phyloP scores from a whole-genome alignment of 2,113 vertebrate species.

The Hypomesus transpacificus region DNA sequence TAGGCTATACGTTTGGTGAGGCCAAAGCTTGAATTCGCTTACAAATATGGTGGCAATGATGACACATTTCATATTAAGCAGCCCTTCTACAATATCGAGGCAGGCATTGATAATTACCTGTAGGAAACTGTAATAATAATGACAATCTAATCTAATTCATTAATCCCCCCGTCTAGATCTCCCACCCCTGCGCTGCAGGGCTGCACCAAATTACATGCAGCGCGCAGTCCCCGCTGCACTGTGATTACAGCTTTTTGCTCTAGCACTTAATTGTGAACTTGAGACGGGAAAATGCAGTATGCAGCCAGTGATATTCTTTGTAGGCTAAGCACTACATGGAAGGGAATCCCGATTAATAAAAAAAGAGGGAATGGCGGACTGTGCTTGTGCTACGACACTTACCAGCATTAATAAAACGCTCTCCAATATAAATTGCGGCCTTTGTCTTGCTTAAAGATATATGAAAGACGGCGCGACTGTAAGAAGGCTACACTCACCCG shows the following conservation, averaged over 20 bases:
- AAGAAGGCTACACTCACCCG: constrained; percentile 58
- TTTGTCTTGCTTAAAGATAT: constrained; percentile 13
- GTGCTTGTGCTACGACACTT: constrained; percentile 61
- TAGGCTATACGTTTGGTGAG: too few relatives aligned
- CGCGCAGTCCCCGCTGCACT: constrained; percentile 6
- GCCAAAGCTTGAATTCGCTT: too few relatives aligned
- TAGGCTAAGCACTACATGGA: constrained; percentile 3
- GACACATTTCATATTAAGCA: too few relatives aligned
- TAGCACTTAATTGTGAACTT: constrained; percentile 17
- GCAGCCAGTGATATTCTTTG: constrained; percentile 12
- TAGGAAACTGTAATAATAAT: too few relatives aligned
- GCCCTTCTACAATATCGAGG: too few relatives aligned
- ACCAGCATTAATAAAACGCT: constrained; percentile 54
- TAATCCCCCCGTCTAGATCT: not conserved
- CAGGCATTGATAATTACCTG: too few relatives aligned
- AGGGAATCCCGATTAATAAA: constrained; percentile 46
- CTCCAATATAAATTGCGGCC: constrained; percentile 22
- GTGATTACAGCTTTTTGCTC: constrained; percentile 38
- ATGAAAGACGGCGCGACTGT: constrained; percentile 37
- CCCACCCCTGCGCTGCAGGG: constrained; percentile 50
- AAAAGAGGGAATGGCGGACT: constrained; percentile 65
- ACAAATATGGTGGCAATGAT: too few relatives aligned
- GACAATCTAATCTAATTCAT: too few relatives aligned
- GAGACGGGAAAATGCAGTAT: constrained; percentile 26
- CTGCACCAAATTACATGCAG: constrained; percentile 53